Conservation (phyloP, 92 coral and sea anemone species). For the Heteractis magnifica region DNA sequence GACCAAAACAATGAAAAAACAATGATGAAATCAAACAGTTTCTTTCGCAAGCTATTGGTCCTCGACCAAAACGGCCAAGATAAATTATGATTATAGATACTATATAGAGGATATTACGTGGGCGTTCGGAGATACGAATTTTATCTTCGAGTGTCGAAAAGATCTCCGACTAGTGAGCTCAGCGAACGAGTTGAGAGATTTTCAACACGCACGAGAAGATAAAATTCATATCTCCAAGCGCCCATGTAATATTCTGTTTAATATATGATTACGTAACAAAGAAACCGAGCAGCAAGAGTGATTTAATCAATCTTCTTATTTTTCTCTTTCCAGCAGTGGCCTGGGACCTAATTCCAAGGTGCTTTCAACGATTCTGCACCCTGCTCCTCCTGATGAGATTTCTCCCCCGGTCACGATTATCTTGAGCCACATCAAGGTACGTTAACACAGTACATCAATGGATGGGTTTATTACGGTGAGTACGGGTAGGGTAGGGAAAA, state of each 20-base stretch:
- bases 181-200: too few relatives aligned
- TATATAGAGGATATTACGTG: too few relatives aligned
- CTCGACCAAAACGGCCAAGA: too few relatives aligned
- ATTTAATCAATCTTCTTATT: background rate
- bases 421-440: constrained; percentile 92
- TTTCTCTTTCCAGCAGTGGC: constrained; percentile 54
- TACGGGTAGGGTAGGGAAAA: too few relatives aligned
- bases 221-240: too few relatives aligned
- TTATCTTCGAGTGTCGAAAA: too few relatives aligned
- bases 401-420: constrained; percentile 89
- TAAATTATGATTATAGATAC: background rate
- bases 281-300: background rate
- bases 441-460: background rate
- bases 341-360: constrained; percentile 95
- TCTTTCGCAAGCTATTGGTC: too few relatives aligned
- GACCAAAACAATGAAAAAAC: too few relatives aligned
- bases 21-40: too few relatives aligned
- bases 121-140: too few relatives aligned
- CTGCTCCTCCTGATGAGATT: constrained; percentile 80
- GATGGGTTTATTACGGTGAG: background rate
- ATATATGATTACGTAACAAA: background rate
- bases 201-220: too few relatives aligned
- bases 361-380: constrained; percentile 78
- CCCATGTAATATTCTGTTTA: background rate
- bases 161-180: too few relatives aligned